Evolutionary conservation across 2,797 vertebrate species (phyloP).

Genomic region (Alectoris magna): DNA sequence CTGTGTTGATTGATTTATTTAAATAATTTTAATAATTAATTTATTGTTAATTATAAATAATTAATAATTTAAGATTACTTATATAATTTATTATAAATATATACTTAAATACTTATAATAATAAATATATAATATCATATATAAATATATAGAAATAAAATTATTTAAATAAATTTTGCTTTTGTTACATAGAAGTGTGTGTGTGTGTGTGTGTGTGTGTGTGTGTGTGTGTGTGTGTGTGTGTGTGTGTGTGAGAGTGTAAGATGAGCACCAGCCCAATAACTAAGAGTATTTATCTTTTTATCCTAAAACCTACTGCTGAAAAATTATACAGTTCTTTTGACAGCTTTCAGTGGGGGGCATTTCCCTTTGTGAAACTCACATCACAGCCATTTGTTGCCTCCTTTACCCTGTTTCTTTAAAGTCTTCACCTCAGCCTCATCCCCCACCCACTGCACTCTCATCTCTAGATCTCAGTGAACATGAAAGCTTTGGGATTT

Average conservation of each 20-base stretch:
- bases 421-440: background rate
- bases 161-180: background rate
- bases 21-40: no score
- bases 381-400: background rate
- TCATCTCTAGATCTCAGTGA: background rate
- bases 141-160: no score
- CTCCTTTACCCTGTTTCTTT: background rate
- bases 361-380: background rate
- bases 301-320: background rate
- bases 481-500: background rate
- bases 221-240: background rate
- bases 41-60: no score
- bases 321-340: background rate
- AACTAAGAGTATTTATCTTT: background rate
- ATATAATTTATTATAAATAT: no score
- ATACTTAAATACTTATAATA: no score
- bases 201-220: no score
- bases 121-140: no score
- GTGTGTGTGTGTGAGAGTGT: background rate
- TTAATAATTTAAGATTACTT: no score
- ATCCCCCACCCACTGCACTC: background rate
- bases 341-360: background rate
- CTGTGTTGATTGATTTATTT: background rate
- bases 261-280: background rate
- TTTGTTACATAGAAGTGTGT: background rate